phyloP scores from a whole-genome alignment of 2,888 invertebrate species.

The Limenitis camilla region DNA sequence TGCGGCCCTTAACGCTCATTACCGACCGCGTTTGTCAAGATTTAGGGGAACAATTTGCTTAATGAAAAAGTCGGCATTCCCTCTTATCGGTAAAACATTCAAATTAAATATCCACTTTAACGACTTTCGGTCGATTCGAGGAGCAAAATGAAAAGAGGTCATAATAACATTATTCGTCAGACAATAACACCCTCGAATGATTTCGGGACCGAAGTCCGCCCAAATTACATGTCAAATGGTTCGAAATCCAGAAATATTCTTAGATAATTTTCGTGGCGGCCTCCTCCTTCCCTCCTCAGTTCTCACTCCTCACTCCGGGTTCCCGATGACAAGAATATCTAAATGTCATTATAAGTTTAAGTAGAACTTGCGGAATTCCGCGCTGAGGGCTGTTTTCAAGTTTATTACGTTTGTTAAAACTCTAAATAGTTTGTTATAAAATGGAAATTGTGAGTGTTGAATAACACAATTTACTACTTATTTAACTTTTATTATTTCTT shows the following conservation, averaged over 20 bases:
- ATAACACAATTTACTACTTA: no score
- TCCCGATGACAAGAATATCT: conserved; percentile 62
- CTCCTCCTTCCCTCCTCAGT: conserved; percentile 19
- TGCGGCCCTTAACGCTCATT: conserved; percentile 27
- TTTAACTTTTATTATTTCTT: no score
- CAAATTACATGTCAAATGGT: conserved; percentile 68
- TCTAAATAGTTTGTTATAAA: conserved; percentile 33
- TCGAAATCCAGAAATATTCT: conserved; percentile 64
- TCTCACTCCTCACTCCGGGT: no score
- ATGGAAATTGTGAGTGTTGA: conserved; percentile 9
- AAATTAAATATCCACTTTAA: conserved; percentile 50
- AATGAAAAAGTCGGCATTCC: conserved; percentile 27
- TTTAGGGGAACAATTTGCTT: conserved; percentile 41
- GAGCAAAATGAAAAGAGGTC: conserved; percentile 34
- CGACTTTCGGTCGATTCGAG: conserved; percentile 40
- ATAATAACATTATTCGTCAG: conserved; percentile 56
- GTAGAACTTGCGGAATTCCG: conserved; percentile 47
- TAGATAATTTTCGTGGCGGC: conserved; percentile 36
- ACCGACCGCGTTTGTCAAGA: conserved; percentile 40
- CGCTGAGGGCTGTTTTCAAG: conserved; percentile 44
- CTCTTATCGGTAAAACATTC: conserved; percentile 39
- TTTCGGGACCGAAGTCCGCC: conserved; percentile 40
- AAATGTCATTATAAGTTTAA: conserved; percentile 72
- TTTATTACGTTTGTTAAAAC: conserved; percentile 42
- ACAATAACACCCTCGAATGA: conserved; percentile 59